These are phyloP conservation scores for Pseudoips prasinana DNA, from an alignment of 2,888 invertebrate species.

Conservation along the genomic window DNA sequence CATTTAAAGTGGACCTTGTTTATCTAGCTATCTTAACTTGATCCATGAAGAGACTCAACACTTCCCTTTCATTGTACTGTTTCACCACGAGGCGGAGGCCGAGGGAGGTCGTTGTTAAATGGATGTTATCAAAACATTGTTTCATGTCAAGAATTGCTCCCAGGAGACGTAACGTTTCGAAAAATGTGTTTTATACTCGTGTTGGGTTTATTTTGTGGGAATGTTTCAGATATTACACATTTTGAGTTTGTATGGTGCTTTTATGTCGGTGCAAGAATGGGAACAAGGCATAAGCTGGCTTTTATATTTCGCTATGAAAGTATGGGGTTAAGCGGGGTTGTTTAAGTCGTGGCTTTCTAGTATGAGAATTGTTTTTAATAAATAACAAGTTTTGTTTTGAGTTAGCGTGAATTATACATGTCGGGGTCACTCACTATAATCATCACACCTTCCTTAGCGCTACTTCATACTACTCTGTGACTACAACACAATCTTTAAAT, in stretches of 20 bases:
- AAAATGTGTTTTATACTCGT: slow-evolving; percentile 38
- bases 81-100: slow-evolving; percentile 9
- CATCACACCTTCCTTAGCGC: too few relatives aligned
- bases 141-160: slow-evolving; percentile 42
- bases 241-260: slow-evolving; percentile 20
- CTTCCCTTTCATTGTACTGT: slow-evolving; percentile 5
- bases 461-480: too few relatives aligned
- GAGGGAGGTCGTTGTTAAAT: slow-evolving; percentile 25
- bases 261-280: slow-evolving; percentile 15
- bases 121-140: slow-evolving; percentile 35
- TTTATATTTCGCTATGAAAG: too few relatives aligned
- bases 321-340: too few relatives aligned
- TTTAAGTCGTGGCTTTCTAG: too few relatives aligned
- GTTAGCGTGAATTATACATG: too few relatives aligned
- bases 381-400: too few relatives aligned
- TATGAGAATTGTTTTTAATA: too few relatives aligned
- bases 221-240: slow-evolving; percentile 32
- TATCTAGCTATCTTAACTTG: slow-evolving; percentile 20
- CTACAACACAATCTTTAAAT: too few relatives aligned
- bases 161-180: slow-evolving; percentile 34
- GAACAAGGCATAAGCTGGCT: slow-evolving; percentile 6
- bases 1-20: slow-evolving; percentile 16
- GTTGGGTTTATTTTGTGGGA: slow-evolving; percentile 31
- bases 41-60: slow-evolving; percentile 6
- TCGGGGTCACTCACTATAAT: too few relatives aligned